Evolutionary conservation across 2,797 vertebrate species (phyloP), one percentile per base, ranked within the genome.

Genomic region (Aselliscus stoliczkanus): DNA sequence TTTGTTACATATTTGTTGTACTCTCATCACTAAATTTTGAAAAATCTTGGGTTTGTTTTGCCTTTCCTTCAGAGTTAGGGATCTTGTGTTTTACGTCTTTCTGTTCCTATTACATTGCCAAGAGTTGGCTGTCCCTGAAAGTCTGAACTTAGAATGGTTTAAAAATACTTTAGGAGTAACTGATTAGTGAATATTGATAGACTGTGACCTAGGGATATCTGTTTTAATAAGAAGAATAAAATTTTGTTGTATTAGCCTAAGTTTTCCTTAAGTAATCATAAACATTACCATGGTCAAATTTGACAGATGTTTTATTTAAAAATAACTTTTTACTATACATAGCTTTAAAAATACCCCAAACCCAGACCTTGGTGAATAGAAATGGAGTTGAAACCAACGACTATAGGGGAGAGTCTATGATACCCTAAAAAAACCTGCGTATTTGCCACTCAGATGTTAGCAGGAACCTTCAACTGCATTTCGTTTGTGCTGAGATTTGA

Each of bases 101-200:
- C 64, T 91, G 13, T 54, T 95, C 10, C 25, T 23, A 54, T 83
- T 95, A 62, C 50, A 21, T 79, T 93, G 39, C 21, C 15, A 69
- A 34, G 3, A 75, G 27, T 90, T 95, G 70, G 7, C 13, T 82
- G 25, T 60, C 67, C 20, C 64, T 83, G 86, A 95, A 93, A 73
- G n/a, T 80, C 83, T 82, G 27, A 76, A 81, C 34, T 73, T 50
- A 65, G 12, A 47, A 52, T 47, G 58, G 31, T 58, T 95, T 62
- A 70, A 86, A 85, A 81, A 65, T 89, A 90, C 37, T 76, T 89
- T 69, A 86, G 37, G 39, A 81, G 76, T 89, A 89, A 86, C 62
- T 70, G 21, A 47, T 75, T 75, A 85, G 31, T 75, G 31, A 92
- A 34, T n/a, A 54, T 88, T 80, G 58, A 42, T 58, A 44, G 37